Conservation (phyloP, 2,888 invertebrate species). For the Metalampra italica region DNA sequence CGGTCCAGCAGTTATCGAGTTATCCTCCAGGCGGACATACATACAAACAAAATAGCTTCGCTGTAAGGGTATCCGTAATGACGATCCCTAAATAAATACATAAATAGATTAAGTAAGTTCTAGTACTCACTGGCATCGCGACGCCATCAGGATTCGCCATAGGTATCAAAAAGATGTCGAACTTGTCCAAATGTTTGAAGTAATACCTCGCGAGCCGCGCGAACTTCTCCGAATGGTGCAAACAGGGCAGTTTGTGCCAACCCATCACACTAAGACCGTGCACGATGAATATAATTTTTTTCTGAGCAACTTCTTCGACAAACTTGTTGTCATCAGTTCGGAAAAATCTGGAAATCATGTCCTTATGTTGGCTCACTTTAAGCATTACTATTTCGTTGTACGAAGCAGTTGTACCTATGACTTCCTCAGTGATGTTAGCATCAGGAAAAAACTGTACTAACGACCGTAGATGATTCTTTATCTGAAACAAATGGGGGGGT, state of each 20-base stretch:
- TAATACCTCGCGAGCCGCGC: conserved; percentile 39
- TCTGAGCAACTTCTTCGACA: conserved; percentile 36
- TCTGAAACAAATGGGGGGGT: conserved; percentile 28
- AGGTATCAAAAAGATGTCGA: conserved; percentile 63
- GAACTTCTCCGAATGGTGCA: conserved; percentile 20
- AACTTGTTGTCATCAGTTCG: conserved; percentile 43
- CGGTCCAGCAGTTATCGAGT: no score
- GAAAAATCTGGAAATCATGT: conserved; percentile 22
- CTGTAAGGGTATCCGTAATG: no score
- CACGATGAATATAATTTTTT: conserved; percentile 62
- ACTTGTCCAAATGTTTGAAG: conserved; percentile 48
- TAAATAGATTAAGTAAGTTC: no score
- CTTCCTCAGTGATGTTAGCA: conserved; percentile 37
- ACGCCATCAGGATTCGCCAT: conserved; percentile 63
- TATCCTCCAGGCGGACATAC: no score
- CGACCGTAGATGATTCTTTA: conserved; percentile 29
- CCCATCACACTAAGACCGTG: conserved; percentile 56
- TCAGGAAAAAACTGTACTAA: conserved; percentile 25
- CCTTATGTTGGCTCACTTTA: conserved; percentile 29
- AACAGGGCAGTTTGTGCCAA: conserved; percentile 19
- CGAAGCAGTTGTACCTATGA: conserved; percentile 44
- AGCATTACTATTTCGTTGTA: conserved; percentile 54
- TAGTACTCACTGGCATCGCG: conserved; percentile 10
- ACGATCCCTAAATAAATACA: no score
- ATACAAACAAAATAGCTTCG: no score